Evolutionary conservation across 2,888 invertebrate species (phyloP).

Genomic region (Silvanus unidentatus): DNA sequence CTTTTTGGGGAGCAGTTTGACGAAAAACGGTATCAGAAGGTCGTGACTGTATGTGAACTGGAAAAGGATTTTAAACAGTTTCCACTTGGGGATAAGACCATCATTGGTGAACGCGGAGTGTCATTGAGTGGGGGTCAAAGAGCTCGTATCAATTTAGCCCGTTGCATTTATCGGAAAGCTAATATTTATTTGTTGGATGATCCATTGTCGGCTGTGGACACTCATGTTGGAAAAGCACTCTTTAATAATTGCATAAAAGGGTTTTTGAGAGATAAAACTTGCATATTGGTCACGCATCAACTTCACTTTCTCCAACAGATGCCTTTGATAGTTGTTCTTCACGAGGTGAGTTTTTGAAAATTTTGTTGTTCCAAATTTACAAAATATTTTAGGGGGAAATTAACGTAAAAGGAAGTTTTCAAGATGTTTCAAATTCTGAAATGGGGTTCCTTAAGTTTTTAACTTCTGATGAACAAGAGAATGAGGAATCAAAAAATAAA

Average conservation of each 20-base stretch:
- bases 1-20: conserved; percentile 64
- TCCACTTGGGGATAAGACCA: conserved; percentile 63
- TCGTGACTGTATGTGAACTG: conserved; percentile 59
- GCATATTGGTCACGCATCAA: conserved; percentile 65
- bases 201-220: conserved; percentile 71
- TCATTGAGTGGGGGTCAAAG: conserved; percentile 74
- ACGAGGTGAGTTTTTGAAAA: conserved; percentile 52
- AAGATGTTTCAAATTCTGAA: too few species aligned
- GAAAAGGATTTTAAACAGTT: conserved; percentile 63
- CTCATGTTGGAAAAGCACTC: conserved; percentile 64
- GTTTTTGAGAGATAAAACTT: conserved; percentile 51
- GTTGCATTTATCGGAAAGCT: conserved; percentile 69
- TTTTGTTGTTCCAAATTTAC: conserved; percentile 59
- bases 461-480: conserved; percentile 5
- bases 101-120: conserved; percentile 71
- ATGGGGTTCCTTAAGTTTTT: too few species aligned
- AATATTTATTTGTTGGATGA: conserved; percentile 72
- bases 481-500: too few species aligned
- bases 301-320: conserved; percentile 55
- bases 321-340: conserved; percentile 50
- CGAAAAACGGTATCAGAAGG: conserved; percentile 43
- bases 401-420: too few species aligned
- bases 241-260: conserved; percentile 64
- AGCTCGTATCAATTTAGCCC: conserved; percentile 67
- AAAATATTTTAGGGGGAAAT: conserved; percentile 21